Base-by-base conservation (phyloP, 1,140 invertebrate species). In the Hermetia illucens region DNA sequence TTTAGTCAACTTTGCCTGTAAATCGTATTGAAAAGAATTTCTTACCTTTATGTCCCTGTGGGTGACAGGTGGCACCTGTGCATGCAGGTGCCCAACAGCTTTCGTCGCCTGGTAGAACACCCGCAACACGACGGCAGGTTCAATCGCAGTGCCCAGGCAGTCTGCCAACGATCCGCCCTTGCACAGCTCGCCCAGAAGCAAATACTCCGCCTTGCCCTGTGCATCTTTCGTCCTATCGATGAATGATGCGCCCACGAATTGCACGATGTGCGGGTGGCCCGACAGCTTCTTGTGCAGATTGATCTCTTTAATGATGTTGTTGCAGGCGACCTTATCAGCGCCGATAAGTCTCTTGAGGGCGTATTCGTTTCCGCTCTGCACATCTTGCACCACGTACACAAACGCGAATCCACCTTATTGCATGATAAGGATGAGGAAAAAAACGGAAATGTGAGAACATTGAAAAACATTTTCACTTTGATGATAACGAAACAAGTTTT, bases 321-420 rank as follows among this genome's bases (percentile, higher is more conserved):
- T 74, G 50, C 79, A 83, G n/a, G 79, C 69, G 50, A 80, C 76
- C 45, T 83, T 79, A 63, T 83, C 81, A 22, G 75, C 74, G 18
- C 80, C 81, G 55, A 86, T 72, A 39, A 87, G 66, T 56, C 79
- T 77, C 73, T 89, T 89, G 42, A 94, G 69, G 49, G 90, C 89
- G 74, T 88, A 94, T 53, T 92, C 85, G 47, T 85, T 86, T 39
- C 84, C 83, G 44, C 74, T 77, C 39, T 75, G 71, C 39, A 82
- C 60, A 71, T 93, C 88, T 73, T 92, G 86, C 45, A 85, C 89
- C 43, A 88, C 79, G 71, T 84, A 95, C 34, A 95, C 89, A 70
- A 89, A 82, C 34, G 87, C 88, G 75, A 87, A 94, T 48, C 89
- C 89, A 73, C 90, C 90, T 93, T 63, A 47, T n/a, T n/a, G n/a